Percentiles rank a stretch among this genome's conserved stretches.
These are phyloP conservation scores for Bufotes viridis DNA, from an alignment of 2,797 vertebrate genomes.

Conservation along the genomic window DNA sequence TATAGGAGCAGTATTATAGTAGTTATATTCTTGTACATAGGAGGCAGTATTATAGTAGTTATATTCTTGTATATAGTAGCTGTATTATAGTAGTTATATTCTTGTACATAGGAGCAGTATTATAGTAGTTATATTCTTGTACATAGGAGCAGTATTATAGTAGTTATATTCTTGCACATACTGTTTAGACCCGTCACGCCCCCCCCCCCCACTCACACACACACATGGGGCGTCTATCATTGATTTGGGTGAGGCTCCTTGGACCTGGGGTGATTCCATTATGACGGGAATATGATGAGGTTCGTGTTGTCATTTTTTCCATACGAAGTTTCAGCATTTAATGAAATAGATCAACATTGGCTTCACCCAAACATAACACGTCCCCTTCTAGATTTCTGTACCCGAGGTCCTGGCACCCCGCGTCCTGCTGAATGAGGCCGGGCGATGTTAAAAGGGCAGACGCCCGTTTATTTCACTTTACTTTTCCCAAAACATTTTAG, in stretches of 20 bases:
- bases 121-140: conserved; percentile 9
- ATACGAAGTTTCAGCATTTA: neutral
- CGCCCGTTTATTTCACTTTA: conserved; percentile 14
- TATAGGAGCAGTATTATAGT: neutral
- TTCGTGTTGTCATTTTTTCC: conserved; percentile 12
- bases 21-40: neutral
- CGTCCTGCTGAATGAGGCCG: neutral
- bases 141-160: conserved; percentile 13
- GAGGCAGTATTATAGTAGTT: too few species aligned
- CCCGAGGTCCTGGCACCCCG: neutral
- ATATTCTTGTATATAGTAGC: neutral
- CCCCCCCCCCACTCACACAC: neutral
- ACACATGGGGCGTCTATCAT: neutral
- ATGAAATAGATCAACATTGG: conserved; percentile 25
- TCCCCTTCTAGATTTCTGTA: conserved; percentile 1
- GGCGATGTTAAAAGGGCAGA: neutral
- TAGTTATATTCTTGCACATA: neutral
- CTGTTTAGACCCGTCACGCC: neutral
- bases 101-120: neutral
- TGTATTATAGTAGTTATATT: conserved; percentile 3
- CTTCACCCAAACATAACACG: conserved; percentile 8
- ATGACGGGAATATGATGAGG: neutral
- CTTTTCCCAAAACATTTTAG: conserved; percentile 32
- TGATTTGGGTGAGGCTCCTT: neutral
- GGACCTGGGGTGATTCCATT: neutral